phyloP scores from a whole-genome alignment of 2,888 invertebrate species.

The Nipponacmea schrenckii region DNA sequence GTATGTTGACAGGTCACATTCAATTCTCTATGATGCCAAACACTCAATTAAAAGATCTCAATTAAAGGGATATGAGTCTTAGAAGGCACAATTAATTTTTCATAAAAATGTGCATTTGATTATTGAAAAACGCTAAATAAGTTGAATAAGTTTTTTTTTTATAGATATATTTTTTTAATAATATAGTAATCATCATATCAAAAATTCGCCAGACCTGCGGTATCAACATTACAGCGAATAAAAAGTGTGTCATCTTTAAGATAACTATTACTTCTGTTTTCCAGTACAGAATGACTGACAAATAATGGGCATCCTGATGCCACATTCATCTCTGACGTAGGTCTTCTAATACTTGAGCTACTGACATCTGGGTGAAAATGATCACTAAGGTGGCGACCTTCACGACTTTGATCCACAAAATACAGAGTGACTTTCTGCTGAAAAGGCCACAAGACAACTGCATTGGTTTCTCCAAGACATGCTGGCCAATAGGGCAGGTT shows the following conservation, averaged over 20 bases:
- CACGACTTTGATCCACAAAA: conserved; percentile 56
- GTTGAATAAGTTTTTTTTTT: too few species aligned
- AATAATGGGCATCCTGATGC: conserved; percentile 60
- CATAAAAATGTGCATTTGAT: too few species aligned
- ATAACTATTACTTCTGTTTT: conserved; percentile 41
- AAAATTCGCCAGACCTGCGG: neutral
- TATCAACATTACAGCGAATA: conserved; percentile 49
- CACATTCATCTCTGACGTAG: conserved; percentile 62
- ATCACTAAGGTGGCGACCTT: conserved; percentile 49
- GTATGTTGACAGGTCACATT: too few species aligned
- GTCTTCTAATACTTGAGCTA: conserved; percentile 57
- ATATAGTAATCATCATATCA: neutral
- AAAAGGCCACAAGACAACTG: conserved; percentile 63
- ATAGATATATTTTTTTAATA: neutral
- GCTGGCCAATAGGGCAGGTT: neutral
- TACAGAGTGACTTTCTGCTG: conserved; percentile 59
- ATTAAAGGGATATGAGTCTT: too few species aligned
- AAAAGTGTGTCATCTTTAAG: conserved; percentile 57
- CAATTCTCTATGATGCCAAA: too few species aligned
- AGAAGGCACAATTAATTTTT: too few species aligned
- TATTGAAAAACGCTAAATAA: too few species aligned
- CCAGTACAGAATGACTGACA: conserved; percentile 49
- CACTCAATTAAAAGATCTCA: too few species aligned
- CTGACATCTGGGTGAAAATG: conserved; percentile 60
- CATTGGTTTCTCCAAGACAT: conserved; percentile 56